Evolutionary conservation across 2,113 vertebrate genomes (phyloP).

Genomic region (Saccopteryx bilineata): DNA sequence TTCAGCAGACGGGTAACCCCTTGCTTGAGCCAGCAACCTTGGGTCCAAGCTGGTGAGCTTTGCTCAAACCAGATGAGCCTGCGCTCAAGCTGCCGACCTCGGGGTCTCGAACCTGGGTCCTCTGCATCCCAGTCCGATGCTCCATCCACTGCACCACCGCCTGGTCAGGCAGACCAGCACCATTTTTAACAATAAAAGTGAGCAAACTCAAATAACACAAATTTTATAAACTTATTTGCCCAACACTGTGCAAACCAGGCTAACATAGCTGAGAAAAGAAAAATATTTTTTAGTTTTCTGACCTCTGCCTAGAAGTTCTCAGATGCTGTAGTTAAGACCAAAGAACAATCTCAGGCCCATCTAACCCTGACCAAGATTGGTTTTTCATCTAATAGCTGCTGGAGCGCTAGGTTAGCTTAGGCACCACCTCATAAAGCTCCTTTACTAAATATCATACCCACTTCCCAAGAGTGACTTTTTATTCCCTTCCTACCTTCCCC

Average conservation of each 20-base stretch:
- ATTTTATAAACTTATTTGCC: not conserved
- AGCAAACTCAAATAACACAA: too few relatives aligned
- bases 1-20: too few relatives aligned
- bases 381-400: slow-evolving; percentile 14
- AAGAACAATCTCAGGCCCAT: not conserved
- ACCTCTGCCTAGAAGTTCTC: slow-evolving; percentile 1
- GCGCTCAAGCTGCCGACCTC: too few relatives aligned
- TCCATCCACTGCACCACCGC: too few relatives aligned
- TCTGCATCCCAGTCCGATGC: too few relatives aligned
- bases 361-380: slow-evolving; percentile 52
- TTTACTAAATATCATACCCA: not conserved
- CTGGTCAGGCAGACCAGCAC: too few relatives aligned
- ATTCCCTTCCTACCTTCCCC: not conserved
- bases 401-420: not conserved
- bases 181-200: too few relatives aligned
- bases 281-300: not conserved
- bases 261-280: not conserved
- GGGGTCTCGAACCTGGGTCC: too few relatives aligned
- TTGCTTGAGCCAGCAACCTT: too few relatives aligned
- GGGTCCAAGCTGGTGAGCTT: too few relatives aligned
- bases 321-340: slow-evolving; percentile 30
- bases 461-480: slow-evolving; percentile 29
- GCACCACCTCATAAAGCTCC: not conserved
- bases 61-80: too few relatives aligned
- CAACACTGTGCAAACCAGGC: not conserved